Evolutionary conservation across 2,113 vertebrate species (phyloP), one percentile per base, ranked within the genome.

Genomic region (Brachyistius frenatus): DNA sequence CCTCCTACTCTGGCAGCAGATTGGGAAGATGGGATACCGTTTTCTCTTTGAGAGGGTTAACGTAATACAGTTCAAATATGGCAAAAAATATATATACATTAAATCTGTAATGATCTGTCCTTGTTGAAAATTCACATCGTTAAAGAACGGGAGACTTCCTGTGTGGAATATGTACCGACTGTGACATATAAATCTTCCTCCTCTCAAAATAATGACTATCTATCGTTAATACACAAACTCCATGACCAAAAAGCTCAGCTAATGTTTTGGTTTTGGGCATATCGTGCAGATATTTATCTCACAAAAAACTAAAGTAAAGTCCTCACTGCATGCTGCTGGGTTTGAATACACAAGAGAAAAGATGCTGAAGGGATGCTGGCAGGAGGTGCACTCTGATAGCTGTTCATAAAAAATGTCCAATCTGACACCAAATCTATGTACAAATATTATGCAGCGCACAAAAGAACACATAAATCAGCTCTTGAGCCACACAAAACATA

Each of bases 41-140:
- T 23, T 8, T 62, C 5, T 15, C 15, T 30, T 33, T 49, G 36
- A 30, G 16, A 57, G 37, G 0, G 58, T 54, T 63, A 63, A 73
- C 39, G 37, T 55, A 61, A 61, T 30, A 4, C 30, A 53, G 32
- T 33, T 58, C 33, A 69, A 54, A 54, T 55, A 55, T 55, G 31
- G 10, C 8, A 13, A 23, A 23, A 23, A 23, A 23, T n/a, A 23
- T 23, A 23, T 23, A 23, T 23, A 23, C 23, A 23, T 23, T 23
- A 23, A 23, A 23, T 23, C 23, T 23, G 23, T 23, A 23, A 23
- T 23, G 23, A 23, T 23, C 23, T 23, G 23, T 23, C 23, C 23
- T 23, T 23, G 23, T 23, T 23, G 23, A 23, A 23, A 23, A 23
- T 23, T 23, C 23, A 23, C 23, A 23, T 23, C 23, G 23, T 23